Conservation (phyloP, 1,140 invertebrate species). For the Mercenaria mercenaria region DNA sequence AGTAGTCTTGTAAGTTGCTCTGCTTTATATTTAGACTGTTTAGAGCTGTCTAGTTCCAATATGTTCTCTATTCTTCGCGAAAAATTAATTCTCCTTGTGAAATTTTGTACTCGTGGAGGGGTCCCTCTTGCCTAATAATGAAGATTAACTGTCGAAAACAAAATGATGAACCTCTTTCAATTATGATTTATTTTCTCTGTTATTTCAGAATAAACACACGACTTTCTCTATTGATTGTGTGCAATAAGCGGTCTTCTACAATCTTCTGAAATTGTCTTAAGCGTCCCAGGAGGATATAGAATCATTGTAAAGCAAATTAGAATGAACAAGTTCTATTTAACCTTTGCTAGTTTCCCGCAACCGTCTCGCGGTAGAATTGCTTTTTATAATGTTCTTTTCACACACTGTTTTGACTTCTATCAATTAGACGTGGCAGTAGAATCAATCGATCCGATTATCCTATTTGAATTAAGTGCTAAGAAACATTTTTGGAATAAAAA, state of each 20-base stretch:
- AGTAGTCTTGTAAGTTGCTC: no score
- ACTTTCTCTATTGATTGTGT: slow-evolving; percentile 23
- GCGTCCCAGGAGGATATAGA: slow-evolving; percentile 12
- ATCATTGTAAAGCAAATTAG: slow-evolving; percentile 47
- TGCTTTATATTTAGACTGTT: no score
- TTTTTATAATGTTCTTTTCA: slow-evolving; percentile 39
- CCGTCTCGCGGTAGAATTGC: neutral
- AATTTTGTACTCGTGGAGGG: no score
- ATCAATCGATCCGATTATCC: neutral
- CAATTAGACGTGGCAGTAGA: neutral
- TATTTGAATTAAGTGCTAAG: no score
- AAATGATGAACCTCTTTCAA: no score
- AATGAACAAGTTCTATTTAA: slow-evolving; percentile 58
- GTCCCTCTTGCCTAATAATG: no score
- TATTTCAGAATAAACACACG: slow-evolving; percentile 19
- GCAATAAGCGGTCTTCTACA: slow-evolving; percentile 5
- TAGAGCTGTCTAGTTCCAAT: no score
- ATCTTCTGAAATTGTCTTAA: slow-evolving; percentile 46
- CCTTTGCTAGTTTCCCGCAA: slow-evolving; percentile 10
- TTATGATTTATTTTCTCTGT: no score
- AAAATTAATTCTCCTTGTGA: no score
- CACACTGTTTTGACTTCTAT: slow-evolving; percentile 29
- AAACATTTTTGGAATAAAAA: no score
- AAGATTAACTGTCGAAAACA: no score
- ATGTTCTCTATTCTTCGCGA: no score